A percentile compares a stretch with the other conserved stretches of the same genome.
These are phyloP conservation scores for Trissolcus basalis DNA, from an alignment of 1,140 invertebrate species.

Conservation along the genomic window DNA sequence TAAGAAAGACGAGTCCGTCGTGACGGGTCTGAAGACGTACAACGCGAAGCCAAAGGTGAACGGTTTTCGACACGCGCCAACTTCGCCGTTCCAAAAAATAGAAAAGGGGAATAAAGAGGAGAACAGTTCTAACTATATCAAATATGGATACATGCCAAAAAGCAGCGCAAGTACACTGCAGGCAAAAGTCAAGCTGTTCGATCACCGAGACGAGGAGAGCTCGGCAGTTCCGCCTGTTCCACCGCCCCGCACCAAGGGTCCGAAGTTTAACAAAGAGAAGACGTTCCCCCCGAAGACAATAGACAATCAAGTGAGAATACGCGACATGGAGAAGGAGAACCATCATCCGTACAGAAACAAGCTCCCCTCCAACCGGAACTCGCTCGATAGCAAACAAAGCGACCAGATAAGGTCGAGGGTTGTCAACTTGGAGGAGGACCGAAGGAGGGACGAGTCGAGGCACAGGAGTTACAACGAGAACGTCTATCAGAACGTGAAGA, in stretches of 20 bases:
- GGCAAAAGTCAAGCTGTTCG: constrained; percentile 71
- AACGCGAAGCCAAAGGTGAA: constrained; percentile 16
- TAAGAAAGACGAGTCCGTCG: not conserved
- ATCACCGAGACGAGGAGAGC: constrained; percentile 56
- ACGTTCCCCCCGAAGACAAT: constrained; percentile 3
- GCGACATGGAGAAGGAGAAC: constrained; percentile 48
- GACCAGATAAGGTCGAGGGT: constrained; percentile 40
- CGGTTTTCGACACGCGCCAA: constrained; percentile 70
- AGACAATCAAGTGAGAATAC: not conserved
- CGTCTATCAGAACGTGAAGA: constrained; percentile 35
- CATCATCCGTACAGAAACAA: constrained; percentile 49
- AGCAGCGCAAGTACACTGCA: constrained; percentile 57
- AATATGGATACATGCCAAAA: constrained; percentile 60
- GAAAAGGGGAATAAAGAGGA: constrained; percentile 58
- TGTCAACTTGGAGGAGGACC: constrained; percentile 22
- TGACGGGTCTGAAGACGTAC: not conserved
- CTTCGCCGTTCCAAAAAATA: constrained; percentile 71
- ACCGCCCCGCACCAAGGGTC: constrained; percentile 46
- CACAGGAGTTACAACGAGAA: constrained; percentile 23
- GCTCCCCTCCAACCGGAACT: constrained; percentile 32
- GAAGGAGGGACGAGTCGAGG: constrained; percentile 25
- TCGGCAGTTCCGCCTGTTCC: constrained; percentile 34
- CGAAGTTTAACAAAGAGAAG: constrained; percentile 52
- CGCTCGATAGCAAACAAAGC: constrained; percentile 39
- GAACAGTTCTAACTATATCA: constrained; percentile 36